Evolutionary conservation across 2,888 invertebrate species (phyloP).

Genomic region (Nomada flava): DNA sequence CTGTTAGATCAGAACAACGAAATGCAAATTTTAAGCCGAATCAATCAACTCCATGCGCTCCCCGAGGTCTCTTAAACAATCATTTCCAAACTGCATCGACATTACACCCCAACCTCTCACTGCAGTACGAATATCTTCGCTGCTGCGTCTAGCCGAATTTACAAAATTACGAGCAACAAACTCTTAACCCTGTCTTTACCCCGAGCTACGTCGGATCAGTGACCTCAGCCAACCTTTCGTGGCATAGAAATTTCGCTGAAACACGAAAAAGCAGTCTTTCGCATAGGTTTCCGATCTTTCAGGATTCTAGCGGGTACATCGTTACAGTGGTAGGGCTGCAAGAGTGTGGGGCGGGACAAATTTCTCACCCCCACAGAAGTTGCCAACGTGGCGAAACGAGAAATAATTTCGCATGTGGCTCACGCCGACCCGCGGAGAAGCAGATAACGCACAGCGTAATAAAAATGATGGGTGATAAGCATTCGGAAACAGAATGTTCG

Average conservation of each 20-base stretch:
- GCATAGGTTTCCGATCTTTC: not conserved
- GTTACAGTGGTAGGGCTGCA: constrained; percentile 18
- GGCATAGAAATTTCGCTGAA: constrained; percentile 20
- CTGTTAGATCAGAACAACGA: too few species aligned
- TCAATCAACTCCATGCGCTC: too few species aligned
- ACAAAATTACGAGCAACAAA: not conserved
- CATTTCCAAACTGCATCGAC: too few species aligned
- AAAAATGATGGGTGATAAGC: constrained; percentile 63
- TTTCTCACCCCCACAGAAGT: constrained; percentile 14
- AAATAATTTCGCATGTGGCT: constrained; percentile 57
- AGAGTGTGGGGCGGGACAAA: constrained; percentile 4
- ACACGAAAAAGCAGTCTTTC: not conserved
- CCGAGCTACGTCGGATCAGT: not conserved
- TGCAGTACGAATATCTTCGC: too few species aligned
- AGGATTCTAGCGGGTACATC: constrained; percentile 20
- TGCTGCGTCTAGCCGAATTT: not conserved
- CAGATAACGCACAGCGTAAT: constrained; percentile 49
- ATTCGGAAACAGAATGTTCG: constrained; percentile 47
- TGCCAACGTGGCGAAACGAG: constrained; percentile 36
- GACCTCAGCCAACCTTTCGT: not conserved
- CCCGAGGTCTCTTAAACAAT: too few species aligned
- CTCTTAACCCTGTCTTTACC: too few species aligned
- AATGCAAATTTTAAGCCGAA: too few species aligned
- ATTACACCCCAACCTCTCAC: too few species aligned
- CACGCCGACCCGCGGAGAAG: constrained; percentile 17